Percentiles rank a stretch among this genome's conserved stretches.
phyloP scores from a whole-genome alignment of 2,797 vertebrate species.

The Rallus crepitans region DNA sequence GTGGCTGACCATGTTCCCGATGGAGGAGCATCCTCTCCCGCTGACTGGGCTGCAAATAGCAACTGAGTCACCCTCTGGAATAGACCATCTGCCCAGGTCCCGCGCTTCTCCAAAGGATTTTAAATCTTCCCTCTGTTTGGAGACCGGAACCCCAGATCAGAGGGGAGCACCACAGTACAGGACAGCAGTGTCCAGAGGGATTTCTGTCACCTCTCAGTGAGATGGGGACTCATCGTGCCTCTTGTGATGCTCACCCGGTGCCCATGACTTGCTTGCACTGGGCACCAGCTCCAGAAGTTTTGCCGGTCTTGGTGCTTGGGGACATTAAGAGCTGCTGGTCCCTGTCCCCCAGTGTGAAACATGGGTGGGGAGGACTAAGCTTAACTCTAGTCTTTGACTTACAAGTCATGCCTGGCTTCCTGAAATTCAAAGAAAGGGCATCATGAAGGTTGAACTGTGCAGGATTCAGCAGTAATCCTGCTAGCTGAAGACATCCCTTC shows the following conservation, averaged over 20 bases:
- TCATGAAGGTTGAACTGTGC: not conserved
- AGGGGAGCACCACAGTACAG: not conserved
- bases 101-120: rapidly evolving
- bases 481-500: not conserved
- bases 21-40: not conserved
- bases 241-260: rapidly evolving
- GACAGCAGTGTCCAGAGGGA: rapidly evolving
- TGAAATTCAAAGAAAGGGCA: not conserved
- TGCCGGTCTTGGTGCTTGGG: no score
- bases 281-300: not conserved
- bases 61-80: slow-evolving; percentile 11
- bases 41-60: not conserved
- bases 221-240: rapidly evolving
- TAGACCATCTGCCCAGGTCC: not conserved
- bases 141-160: rapidly evolving
- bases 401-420: not conserved
- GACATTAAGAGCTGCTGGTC: not conserved
- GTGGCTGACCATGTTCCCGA: rapidly evolving
- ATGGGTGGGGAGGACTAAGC: not conserved
- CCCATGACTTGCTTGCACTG: rapidly evolving
- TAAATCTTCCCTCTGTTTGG: not conserved
- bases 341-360: not conserved
- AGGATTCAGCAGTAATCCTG: not conserved
- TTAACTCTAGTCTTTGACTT: not conserved
- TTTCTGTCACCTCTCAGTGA: not conserved